These are phyloP conservation scores for Bombus confusus DNA, from an alignment of 1,140 invertebrate genomes.

Conservation along the genomic window DNA sequence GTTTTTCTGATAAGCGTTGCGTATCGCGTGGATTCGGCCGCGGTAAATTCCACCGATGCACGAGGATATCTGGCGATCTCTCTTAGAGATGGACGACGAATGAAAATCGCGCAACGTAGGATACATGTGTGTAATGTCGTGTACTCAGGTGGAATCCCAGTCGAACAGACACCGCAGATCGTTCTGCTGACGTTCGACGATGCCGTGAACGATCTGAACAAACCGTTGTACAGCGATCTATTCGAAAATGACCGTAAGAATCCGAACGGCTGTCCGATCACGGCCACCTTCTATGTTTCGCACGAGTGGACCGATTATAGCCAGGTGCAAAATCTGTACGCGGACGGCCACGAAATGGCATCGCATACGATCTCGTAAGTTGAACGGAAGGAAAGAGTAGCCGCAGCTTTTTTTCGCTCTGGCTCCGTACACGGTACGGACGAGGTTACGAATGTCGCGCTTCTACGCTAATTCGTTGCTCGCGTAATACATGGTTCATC, in stretches of 20 bases:
- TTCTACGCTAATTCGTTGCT: constrained; percentile 17
- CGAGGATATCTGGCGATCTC: not conserved
- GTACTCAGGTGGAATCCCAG: constrained; percentile 87
- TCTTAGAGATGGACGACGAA: too few species aligned
- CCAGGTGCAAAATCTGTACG: constrained; percentile 97
- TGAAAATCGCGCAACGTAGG: not conserved
- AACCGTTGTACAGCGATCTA: constrained; percentile 93
- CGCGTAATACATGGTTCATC: constrained; percentile 25
- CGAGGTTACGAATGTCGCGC: not conserved
- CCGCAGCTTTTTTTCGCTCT: not conserved
- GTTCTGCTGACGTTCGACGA: constrained; percentile 97
- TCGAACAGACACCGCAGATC: constrained; percentile 93
- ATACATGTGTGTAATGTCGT: constrained; percentile 31
- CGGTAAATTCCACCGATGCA: constrained; percentile 1
- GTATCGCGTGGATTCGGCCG: not conserved
- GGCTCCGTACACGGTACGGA: not conserved
- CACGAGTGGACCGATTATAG: constrained; percentile 99
- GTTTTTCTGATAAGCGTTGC: not conserved
- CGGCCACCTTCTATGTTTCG: constrained; percentile 98
- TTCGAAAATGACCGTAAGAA: constrained; percentile 95
- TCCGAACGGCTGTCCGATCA: constrained; percentile 97
- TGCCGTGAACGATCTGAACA: constrained; percentile 97
- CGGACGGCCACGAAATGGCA: constrained; percentile 97
- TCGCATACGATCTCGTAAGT: constrained; percentile 98
- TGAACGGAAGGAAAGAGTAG: not conserved